These are phyloP conservation scores for Kryphioiulus occultus DNA, from an alignment of 2,888 invertebrate genomes.

Conservation along the genomic window DNA sequence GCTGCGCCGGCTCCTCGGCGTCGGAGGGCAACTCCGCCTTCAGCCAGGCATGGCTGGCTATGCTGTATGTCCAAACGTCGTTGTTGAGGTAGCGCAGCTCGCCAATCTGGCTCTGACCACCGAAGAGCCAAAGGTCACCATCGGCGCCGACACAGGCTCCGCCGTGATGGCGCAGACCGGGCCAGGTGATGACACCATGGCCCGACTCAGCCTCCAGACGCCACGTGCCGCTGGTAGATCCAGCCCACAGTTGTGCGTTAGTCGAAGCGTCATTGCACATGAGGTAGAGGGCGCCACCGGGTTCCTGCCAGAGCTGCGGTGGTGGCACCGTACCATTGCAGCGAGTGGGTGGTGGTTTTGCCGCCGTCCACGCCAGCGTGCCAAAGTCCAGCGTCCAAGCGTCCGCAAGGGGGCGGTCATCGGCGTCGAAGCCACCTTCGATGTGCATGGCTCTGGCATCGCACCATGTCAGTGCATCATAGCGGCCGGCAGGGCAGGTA, in stretches of 20 bases:
- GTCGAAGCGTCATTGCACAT: not conserved
- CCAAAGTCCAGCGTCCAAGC: conserved; percentile 41
- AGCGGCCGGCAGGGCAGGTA: conserved; percentile 35
- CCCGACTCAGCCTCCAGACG: conserved; percentile 28
- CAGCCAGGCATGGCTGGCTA: conserved; percentile 10
- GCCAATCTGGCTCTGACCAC: conserved; percentile 44
- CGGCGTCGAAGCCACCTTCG: not conserved
- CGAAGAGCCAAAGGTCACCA: conserved; percentile 49
- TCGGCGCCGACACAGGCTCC: conserved; percentile 39
- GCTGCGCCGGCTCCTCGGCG: conserved; percentile 28
- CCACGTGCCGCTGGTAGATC: not conserved
- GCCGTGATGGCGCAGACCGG: conserved; percentile 37
- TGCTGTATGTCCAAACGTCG: conserved; percentile 41
- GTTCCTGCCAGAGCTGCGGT: conserved; percentile 14
- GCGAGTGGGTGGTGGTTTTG: not conserved
- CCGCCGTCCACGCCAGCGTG: conserved; percentile 5
- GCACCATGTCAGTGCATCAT: conserved; percentile 45
- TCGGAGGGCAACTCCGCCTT: conserved; percentile 35
- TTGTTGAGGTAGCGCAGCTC: conserved; percentile 45
- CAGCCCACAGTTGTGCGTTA: conserved; percentile 44
- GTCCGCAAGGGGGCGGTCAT: not conserved
- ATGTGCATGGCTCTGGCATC: not conserved
- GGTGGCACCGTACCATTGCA: not conserved
- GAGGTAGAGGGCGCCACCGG: not conserved
- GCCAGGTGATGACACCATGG: conserved; percentile 28